Conservation (phyloP, 2,888 invertebrate species). For the Gastracanthus pulcherrimus region DNA sequence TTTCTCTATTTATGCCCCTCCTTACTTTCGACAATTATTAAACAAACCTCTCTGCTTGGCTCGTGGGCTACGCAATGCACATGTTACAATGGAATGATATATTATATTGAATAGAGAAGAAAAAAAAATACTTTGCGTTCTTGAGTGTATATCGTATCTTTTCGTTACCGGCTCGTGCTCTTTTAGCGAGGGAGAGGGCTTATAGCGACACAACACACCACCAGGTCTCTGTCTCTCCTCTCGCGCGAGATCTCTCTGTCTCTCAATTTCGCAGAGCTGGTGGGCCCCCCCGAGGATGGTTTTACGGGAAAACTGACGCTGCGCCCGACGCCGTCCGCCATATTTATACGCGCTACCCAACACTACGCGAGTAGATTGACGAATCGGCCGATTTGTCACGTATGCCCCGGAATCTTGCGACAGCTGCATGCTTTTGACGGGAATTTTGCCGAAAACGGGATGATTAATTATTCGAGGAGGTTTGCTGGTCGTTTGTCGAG, state of each 20-base stretch:
- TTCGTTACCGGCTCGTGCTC: too few species aligned
- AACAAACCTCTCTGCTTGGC: too few species aligned
- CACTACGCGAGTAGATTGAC: conserved; percentile 58
- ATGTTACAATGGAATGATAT: too few species aligned
- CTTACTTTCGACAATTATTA: too few species aligned
- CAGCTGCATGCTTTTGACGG: not conserved
- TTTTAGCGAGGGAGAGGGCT: too few species aligned
- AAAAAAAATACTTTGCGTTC: too few species aligned
- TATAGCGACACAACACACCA: too few species aligned
- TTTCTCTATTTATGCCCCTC: too few species aligned
- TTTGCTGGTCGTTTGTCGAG: not conserved
- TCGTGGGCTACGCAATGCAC: too few species aligned
- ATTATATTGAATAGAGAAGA: too few species aligned
- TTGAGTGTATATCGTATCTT: too few species aligned
- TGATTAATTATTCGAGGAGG: not conserved
- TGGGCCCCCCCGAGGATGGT: conserved; percentile 31
- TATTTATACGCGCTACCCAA: conserved; percentile 50
- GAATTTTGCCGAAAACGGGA: not conserved
- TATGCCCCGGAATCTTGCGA: not conserved
- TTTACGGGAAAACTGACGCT: conserved; percentile 51
- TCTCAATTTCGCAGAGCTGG: conserved; percentile 2
- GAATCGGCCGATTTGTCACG: conserved; percentile 33
- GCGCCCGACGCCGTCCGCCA: conserved; percentile 52
- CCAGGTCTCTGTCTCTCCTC: not conserved
- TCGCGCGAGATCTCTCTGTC: not conserved